Evolutionary conservation across 1,140 invertebrate genomes (phyloP), one percentile per base, ranked within the genome.

Genomic region (Gonioctena quinquepunctata): DNA sequence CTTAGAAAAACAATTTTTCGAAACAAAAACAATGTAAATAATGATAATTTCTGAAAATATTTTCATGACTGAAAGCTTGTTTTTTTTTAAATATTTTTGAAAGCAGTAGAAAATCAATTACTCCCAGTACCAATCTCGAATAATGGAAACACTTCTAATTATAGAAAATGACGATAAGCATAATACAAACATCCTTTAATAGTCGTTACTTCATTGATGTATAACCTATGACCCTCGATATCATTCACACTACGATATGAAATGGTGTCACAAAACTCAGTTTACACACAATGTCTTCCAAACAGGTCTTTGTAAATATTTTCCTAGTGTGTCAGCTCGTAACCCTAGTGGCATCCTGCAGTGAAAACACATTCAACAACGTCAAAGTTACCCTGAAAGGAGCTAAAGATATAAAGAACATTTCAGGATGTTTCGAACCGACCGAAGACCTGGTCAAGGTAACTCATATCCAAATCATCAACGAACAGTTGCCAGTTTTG

Each of bases 351-450:
- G 25, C 56, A 26, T 61, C 52, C 64, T 81, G 77, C 48, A 61
- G 57, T 69, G 66, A 75, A 56, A 27, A 56, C 11, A 76, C 72
- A 2, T 81, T 80, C 71, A 62, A 71, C 19, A 79, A 80, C 56
- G 72, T 68, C 13, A 77, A 70, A 16, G 76, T 81, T 11, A 80
- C 78, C 1, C 52, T 79, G 11, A 74, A 69, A 26, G 79, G 79
- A 26, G 77, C 76, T 0, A 77, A 73, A 42, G 72, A 76, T 7
- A 66, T 80, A 8, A 72, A 76, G 54, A 71, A 57, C 4, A 72
- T 82, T 11, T 76, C 68, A 21, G 80, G 80, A n/a, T 82, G 80
- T 69, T 78, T 82, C 27, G 73, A 76, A 49, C 78, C 78, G 5
- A 71, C 60, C 6, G 78, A 76, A 21, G 57, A 72, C 3, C 56